Evolutionary conservation across 2,888 invertebrate genomes (phyloP).

Genomic region (Neelides folsomi): DNA sequence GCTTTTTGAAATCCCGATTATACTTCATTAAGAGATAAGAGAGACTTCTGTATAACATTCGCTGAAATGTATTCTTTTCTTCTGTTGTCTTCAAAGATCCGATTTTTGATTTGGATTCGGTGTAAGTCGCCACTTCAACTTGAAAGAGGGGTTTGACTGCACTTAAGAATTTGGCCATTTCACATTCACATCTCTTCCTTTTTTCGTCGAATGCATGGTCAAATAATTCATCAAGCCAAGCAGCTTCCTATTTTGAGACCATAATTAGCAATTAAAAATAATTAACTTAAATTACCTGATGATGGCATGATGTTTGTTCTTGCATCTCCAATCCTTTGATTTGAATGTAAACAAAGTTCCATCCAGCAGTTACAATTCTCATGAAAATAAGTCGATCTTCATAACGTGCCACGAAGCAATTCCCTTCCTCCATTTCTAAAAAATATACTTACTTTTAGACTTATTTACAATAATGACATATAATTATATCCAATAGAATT

Average conservation of each 20-base stretch:
- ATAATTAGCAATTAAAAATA: too few relatives aligned
- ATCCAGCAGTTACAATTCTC: constrained; percentile 38
- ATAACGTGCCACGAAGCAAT: constrained; percentile 39
- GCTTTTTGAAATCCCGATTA: constrained; percentile 15
- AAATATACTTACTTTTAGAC: constrained; percentile 6
- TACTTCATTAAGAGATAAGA: constrained; percentile 30
- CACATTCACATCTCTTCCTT: not conserved
- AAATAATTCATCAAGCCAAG: constrained; percentile 40
- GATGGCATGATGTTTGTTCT: constrained; percentile 32
- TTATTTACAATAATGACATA: not conserved
- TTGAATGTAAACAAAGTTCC: constrained; percentile 36
- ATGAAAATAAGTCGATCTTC: constrained; percentile 41
- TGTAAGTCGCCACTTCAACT: constrained; percentile 19
- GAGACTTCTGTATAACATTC: constrained; percentile 30
- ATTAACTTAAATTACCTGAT: constrained; percentile 15
- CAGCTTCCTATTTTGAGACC: constrained; percentile 38
- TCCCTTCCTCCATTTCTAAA: constrained; percentile 38
- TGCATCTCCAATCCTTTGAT: constrained; percentile 32
- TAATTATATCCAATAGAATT: not conserved
- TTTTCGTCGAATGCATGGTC: constrained; percentile 37
- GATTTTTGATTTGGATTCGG: constrained; percentile 28
- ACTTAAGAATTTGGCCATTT: not conserved
- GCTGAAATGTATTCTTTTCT: constrained; percentile 22
- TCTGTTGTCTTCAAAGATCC: constrained; percentile 12
- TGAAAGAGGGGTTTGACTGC: constrained; percentile 9